phyloP scores from a whole-genome alignment of 2,797 vertebrate genomes.

The Hypotaenidia philippensis region DNA sequence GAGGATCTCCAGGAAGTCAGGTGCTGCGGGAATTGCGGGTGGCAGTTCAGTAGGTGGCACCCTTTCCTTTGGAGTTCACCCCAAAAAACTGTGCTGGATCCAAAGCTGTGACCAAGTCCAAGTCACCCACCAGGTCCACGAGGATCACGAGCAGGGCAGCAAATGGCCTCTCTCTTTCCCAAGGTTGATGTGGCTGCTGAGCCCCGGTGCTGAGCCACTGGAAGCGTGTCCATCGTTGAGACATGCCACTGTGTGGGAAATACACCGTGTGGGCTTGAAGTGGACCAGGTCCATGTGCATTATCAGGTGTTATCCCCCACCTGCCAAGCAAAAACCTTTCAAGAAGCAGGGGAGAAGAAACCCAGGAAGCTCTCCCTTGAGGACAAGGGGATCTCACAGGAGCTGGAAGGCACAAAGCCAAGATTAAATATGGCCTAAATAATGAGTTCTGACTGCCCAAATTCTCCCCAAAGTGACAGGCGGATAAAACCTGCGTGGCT shows the following conservation, averaged over 20 bases:
- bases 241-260: neutral
- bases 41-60: slow-evolving; percentile 30
- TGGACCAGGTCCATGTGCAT: neutral
- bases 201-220: accelerated
- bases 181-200: neutral
- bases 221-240: accelerated
- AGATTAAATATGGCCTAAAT: neutral
- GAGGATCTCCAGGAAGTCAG: slow-evolving; percentile 16
- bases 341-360: neutral
- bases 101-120: neutral
- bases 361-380: neutral
- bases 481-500: neutral
- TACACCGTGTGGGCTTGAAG: neutral
- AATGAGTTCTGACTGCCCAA: neutral
- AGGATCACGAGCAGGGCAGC: accelerated
- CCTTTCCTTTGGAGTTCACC: slow-evolving; percentile 3
- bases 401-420: neutral
- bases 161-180: neutral
- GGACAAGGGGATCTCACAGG: neutral
- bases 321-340: neutral
- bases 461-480: neutral
- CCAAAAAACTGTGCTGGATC: neutral
- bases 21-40: neutral
- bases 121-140: neutral
- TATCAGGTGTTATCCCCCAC: neutral